phyloP scores from a whole-genome alignment of 2,888 invertebrate species.

The Caenorhabditis parvicauda region DNA sequence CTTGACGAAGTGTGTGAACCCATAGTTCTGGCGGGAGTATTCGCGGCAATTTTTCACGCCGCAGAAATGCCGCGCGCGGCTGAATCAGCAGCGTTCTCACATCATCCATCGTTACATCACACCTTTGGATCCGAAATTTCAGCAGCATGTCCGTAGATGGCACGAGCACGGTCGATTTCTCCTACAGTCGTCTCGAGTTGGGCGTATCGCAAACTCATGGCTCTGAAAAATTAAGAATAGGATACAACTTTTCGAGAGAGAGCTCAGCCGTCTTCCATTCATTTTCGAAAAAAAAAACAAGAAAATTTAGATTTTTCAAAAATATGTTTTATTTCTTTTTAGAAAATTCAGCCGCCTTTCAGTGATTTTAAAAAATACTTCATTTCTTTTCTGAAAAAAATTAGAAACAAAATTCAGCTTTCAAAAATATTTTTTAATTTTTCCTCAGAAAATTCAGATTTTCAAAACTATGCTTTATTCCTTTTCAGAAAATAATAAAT shows the following conservation, averaged over 20 bases:
- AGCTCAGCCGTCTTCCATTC: background rate
- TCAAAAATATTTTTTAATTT: no score
- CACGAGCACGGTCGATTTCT: conserved; percentile 93
- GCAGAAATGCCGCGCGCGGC: no score
- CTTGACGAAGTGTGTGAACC: no score
- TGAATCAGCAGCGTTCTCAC: no score
- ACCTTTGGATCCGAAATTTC: conserved; percentile 98
- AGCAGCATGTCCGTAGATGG: conserved; percentile 94
- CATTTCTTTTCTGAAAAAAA: no score
- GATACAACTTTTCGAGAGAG: background rate
- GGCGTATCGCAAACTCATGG: conserved; percentile 93
- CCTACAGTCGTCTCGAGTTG: conserved; percentile 97
- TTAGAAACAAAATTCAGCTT: no score
- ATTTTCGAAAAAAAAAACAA: conserved; percentile 6
- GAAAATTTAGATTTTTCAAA: conserved; percentile 3
- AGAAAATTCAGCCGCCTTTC: background rate
- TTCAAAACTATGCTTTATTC: background rate
- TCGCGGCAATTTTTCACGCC: no score
- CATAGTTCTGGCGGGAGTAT: no score
- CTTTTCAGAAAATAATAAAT: background rate
- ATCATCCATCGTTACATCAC: no score
- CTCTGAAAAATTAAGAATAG: conserved; percentile 67
- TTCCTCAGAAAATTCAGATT: no score
- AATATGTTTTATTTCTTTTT: background rate
- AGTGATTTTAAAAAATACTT: no score